Percentiles rank a stretch among this genome's conserved stretches.
Evolutionary conservation across 2,888 invertebrate genomes (phyloP).

Genomic region (Encarsia formosa): DNA sequence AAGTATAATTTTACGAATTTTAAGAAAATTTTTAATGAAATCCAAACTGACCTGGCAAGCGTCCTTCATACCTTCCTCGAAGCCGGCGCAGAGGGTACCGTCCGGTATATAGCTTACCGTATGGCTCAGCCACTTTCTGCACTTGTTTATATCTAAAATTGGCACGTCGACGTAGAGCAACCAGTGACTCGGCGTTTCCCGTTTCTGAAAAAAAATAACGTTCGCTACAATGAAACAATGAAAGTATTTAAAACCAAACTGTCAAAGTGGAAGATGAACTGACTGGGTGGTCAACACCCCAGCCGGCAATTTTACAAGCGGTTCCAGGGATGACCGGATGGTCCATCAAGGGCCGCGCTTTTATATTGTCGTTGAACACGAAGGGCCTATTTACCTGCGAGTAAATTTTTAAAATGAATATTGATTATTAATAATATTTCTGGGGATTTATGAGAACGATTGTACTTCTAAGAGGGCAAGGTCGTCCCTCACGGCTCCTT

Average conservation of each 20-base stretch:
- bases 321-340: conserved; percentile 15
- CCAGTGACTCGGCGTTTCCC: conserved; percentile 26
- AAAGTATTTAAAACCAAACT: too few species aligned
- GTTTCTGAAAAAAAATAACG: conserved; percentile 3
- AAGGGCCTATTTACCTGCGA: conserved; percentile 34
- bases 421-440: too few species aligned
- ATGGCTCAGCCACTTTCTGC: conserved; percentile 32
- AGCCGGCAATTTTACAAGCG: conserved; percentile 38
- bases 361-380: conserved; percentile 26
- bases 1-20: too few species aligned
- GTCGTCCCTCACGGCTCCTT: too few species aligned
- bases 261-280: conserved; percentile 10
- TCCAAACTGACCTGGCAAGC: conserved; percentile 40
- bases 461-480: too few species aligned
- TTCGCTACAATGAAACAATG: too few species aligned
- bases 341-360: conserved; percentile 14
- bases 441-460: too few species aligned
- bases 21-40: too few species aligned
- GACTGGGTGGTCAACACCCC: conserved; percentile 39
- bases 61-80: conserved; percentile 39
- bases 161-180: conserved; percentile 41
- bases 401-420: too few species aligned
- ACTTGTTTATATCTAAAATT: conserved; percentile 26
- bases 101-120: conserved; percentile 29
- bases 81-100: conserved; percentile 43